Evolutionary conservation across 2,797 vertebrate species (phyloP).

Genomic region (Syngnathus acus): DNA sequence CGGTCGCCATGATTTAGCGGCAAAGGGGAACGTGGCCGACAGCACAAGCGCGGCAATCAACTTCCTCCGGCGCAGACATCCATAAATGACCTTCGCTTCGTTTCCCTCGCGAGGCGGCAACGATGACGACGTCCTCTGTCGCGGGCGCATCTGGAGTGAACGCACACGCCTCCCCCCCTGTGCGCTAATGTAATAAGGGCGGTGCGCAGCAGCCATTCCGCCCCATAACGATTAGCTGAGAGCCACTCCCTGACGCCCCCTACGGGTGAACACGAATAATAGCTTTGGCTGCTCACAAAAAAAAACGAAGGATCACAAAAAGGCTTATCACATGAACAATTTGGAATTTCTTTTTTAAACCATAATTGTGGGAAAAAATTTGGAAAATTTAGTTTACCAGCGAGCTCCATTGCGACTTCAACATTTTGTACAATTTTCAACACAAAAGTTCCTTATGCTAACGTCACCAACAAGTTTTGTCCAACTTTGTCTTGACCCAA

Average conservation of each 20-base stretch:
- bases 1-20: neutral
- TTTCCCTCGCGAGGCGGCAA: slow-evolving; percentile 29
- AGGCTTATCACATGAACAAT: too few species aligned
- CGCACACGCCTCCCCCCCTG: slow-evolving; percentile 21
- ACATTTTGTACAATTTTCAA: neutral
- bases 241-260: neutral
- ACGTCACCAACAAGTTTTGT: neutral
- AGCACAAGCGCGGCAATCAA: neutral
- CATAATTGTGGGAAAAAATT: too few species aligned
- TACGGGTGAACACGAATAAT: neutral
- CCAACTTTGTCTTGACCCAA: neutral
- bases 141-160: slow-evolving; percentile 38
- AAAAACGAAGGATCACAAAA: too few species aligned
- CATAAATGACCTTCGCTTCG: slow-evolving; percentile 53
- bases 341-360: too few species aligned
- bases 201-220: slow-evolving; percentile 10
- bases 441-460: neutral
- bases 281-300: neutral
- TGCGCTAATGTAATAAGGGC: slow-evolving; percentile 54
- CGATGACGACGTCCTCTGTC: slow-evolving; percentile 43
- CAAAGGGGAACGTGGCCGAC: neutral
- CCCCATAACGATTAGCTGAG: slow-evolving; percentile 40
- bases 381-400: too few species aligned
- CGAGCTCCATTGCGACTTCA: too few species aligned
- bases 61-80: slow-evolving; percentile 11